Evolutionary conservation across 1,140 invertebrate species (phyloP).

Genomic region (Babylonia areolata): DNA sequence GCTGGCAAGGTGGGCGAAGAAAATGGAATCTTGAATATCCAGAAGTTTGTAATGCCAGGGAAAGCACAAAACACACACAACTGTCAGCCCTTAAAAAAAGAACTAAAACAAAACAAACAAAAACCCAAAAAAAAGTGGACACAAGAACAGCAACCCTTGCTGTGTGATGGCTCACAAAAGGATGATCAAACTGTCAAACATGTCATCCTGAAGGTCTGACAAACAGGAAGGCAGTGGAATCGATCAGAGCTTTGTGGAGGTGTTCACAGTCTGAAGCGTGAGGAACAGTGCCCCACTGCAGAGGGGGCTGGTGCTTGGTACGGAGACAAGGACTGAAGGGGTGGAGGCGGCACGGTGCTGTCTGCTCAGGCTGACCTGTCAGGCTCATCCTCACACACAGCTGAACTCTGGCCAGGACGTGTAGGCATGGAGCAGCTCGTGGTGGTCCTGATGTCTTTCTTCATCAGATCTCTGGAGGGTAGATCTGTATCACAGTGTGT

Average conservation of each 20-base stretch:
- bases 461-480: not conserved
- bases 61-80: too few relatives aligned
- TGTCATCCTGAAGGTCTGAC: not conserved
- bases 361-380: not conserved
- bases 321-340: not conserved
- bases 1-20: too few relatives aligned
- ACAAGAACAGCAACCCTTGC: too few relatives aligned
- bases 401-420: not conserved
- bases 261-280: not conserved
- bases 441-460: not conserved
- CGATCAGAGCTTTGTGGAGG: too few relatives aligned
- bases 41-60: too few relatives aligned
- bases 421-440: not conserved
- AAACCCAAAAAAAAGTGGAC: too few relatives aligned
- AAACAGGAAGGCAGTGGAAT: too few relatives aligned
- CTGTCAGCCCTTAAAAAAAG: too few relatives aligned
- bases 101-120: too few relatives aligned
- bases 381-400: not conserved
- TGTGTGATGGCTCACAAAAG: too few relatives aligned
- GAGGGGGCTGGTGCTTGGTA: not conserved
- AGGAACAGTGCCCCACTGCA: not conserved
- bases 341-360: not conserved
- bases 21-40: too few relatives aligned
- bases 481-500: not conserved
- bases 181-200: too few relatives aligned